Conservation (phyloP, 2,888 invertebrate species). For the Nemoura dubitans region DNA sequence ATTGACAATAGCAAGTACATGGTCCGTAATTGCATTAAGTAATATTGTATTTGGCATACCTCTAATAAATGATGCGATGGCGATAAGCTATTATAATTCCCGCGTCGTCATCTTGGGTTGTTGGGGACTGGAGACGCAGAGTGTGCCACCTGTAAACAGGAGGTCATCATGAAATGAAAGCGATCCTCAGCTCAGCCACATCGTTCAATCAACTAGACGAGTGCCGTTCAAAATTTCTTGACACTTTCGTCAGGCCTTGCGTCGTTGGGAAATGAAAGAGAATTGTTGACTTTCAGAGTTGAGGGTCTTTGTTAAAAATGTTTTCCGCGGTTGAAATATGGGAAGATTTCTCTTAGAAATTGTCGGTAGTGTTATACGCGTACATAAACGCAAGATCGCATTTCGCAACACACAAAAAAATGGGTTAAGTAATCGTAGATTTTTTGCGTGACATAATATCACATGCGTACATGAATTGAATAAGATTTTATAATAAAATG, state of each 20-base stretch:
- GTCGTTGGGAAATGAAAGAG: not conserved
- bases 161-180: not conserved
- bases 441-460: not conserved
- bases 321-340: not conserved
- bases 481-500: not conserved
- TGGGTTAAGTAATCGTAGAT: not conserved
- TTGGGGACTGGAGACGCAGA: not conserved
- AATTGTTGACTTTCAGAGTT: not conserved
- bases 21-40: not conserved
- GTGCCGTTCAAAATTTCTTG: not conserved
- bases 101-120: slow-evolving; percentile 13
- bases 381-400: not conserved
- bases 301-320: not conserved
- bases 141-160: not conserved
- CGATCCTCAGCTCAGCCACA: not conserved
- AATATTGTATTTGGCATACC: not conserved
- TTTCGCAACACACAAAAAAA: not conserved
- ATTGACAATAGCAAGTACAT: not conserved
- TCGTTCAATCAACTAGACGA: not conserved
- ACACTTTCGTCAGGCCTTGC: not conserved
- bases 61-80: slow-evolving; percentile 23
- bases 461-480: not conserved
- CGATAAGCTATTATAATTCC: slow-evolving; percentile 20
- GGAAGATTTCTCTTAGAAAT: not conserved
- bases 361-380: not conserved